Evolutionary conservation across 2,888 invertebrate species (phyloP), one percentile per base, ranked within the genome.

Genomic region (Pimpla rufipes): DNA sequence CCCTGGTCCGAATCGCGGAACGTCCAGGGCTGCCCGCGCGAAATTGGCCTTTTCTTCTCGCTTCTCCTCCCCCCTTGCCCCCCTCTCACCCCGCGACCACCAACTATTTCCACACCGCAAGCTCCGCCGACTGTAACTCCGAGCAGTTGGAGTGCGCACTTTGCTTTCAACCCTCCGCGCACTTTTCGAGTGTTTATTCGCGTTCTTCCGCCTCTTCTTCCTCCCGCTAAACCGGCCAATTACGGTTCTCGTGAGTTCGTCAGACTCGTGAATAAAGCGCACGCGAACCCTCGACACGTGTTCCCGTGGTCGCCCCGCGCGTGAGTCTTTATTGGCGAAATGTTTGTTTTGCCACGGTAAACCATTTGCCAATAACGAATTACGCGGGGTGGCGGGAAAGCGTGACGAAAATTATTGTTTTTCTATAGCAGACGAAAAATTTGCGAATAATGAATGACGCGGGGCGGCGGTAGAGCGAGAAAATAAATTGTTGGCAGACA

Each of bases 151-250:
- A 29, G 29, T 29, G 29, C 29, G 21, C 16, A 29, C 40, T 45
- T 42, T 29, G n/a, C 71, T 59, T 59, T 13, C 3, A 40, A 13
- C 55, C 45, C 45, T 35, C 13, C 18, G 1, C 40, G 6, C 50
- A 21, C 55, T 66, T 66, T 11, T 21, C 45, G n/a, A 42, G 18
- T 13, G 23, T 59, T 59, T 59, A 8, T 59, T 37, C 16, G 16
- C 40, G 23, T 59, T 59, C 29, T 13, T 59, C 29, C 8, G 6
- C 55, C 21, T 55, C 52, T 37, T 23, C 29, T 21, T 45, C 40
- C 40, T 70, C 59, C 13, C 47, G 47, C 70, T 55, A 70, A 55
- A 70, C 70, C 37, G 66, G 66, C 10, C 52, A 55, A 70, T 70
- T 55, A 70, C 55, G 37, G 40, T 70, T 67, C 18, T 70, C 52